Evolutionary conservation across 2,113 vertebrate genomes (phyloP), one percentile per base, ranked within the genome.

Genomic region (Guaruba guarouba): DNA sequence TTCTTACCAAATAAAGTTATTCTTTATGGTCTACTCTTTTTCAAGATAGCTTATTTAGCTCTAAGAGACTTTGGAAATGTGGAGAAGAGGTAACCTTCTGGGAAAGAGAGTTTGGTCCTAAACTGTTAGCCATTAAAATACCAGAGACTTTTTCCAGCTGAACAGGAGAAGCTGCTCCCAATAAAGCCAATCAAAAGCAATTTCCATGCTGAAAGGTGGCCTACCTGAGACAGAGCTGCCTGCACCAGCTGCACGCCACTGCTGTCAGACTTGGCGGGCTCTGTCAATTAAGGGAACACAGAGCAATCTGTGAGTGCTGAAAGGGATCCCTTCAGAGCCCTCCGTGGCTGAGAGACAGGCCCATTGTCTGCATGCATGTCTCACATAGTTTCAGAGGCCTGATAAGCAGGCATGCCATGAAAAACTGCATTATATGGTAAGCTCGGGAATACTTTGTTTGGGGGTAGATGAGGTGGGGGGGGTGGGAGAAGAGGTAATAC

Each of bases 231-330:
- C 95, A 93, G 95, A 90, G 84, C 96, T 96, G 96, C 88, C 97
- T 23, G 77, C 90, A 98, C 97, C 98, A 98, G 98, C 98, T 98
- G 98, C 98, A 98, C 95, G 97, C 98, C 98, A 95, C 97, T 98
- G 98, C 98, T 98, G 98, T 98, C 98, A 98, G 98, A 98, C 97
- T 97, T 97, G 97, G 97, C 97, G 94, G 87, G 97, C 97, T 98
- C 98, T 98, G 98, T 98, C 98, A 99, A 98, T 99, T 99, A 98
- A 98, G 98, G 98, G 98, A 99, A 99, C 98, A 98, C 98, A 97
- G 98, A 97, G 98, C 98, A 98, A 99, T 98, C 98, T 99, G 98
- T 99, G 98, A 97, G 96, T 1, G 98, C 97, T 99, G 99, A 99
- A 99, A 99, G 98, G 98, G 98, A 99, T 99, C 98, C 98, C 98